Conservation (phyloP, 2,113 vertebrate genomes). For the Regulus satrapa region DNA sequence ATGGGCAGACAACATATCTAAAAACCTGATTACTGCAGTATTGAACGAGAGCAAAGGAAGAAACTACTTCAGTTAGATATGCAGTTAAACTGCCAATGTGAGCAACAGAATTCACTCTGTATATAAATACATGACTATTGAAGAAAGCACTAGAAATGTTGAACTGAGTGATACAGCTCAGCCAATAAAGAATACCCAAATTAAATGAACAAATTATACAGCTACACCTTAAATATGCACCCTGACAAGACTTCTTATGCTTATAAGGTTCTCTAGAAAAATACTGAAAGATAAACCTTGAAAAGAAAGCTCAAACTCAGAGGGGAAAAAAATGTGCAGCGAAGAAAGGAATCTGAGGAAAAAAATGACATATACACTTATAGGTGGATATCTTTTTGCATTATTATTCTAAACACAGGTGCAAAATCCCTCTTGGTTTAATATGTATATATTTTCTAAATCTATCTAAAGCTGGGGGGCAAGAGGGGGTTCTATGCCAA, state of each 20-base stretch:
- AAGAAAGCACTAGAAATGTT: conserved; percentile 39
- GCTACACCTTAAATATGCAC: neutral
- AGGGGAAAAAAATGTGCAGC: fast-evolving
- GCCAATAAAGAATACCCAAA: neutral
- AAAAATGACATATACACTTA: neutral
- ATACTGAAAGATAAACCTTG: neutral
- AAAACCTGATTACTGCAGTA: neutral
- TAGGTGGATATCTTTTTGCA: no score
- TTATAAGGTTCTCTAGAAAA: neutral
- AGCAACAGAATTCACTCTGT: conserved; percentile 38
- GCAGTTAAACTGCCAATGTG: conserved; percentile 26
- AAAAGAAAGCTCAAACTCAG: neutral
- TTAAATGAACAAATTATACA: conserved; percentile 14
- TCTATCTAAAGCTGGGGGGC: neutral
- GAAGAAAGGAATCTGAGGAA: neutral
- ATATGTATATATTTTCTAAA: neutral
- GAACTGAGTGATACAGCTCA: conserved; percentile 10
- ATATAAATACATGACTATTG: neutral
- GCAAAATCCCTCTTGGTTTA: neutral
- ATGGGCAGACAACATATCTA: neutral
- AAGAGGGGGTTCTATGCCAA: neutral
- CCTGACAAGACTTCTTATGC: neutral
- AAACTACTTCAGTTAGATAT: conserved; percentile 55
- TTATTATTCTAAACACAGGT: neutral
- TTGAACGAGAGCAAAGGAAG: conserved; percentile 44